Evolutionary conservation across 2,113 vertebrate species (phyloP), one percentile per base, ranked within the genome.

Genomic region (Amphiprion percula): DNA sequence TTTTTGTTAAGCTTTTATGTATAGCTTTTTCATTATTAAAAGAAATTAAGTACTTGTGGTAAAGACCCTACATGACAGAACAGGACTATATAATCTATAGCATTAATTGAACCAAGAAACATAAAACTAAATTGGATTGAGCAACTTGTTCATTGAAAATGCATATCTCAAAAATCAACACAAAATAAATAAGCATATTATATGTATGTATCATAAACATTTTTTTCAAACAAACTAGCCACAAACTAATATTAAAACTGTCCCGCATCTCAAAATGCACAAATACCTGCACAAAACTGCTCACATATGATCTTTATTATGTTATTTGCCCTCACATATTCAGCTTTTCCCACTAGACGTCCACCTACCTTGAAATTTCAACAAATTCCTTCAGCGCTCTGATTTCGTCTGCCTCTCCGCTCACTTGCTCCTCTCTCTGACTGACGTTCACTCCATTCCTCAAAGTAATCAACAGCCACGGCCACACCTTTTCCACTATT

Each of bases 401-500:
- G 23, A 4, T 28, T 37, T 37, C 0, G 37, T 70, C 39, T 60
- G 3, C n/a, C 3, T 6, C 46, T 33, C 14, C 8, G 1, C 65
- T 71, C 52, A 16, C 44, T 28, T n/a, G 26, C 37, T 26, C 52
- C 23, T 17, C 52, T 52, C 49, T 50, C 49, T 28, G 52, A 23
- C 52, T 71, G 39, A 62, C 7, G 50, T 4, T 49, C 30, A 15
- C 19, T 10, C 64, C 58, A 7, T 21, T 81, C 44, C 44, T 64
- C 15, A 26, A n/a, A 37, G 44, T 83, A 90, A 86, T 91, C 41
- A 90, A 64, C 61, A 90, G 78, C 70, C 64, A 61, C 7, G 50
- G 67, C 86, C 93, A 93, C 94, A 79, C 91, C 91, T 86, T 68
- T 55, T 67, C 16, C 28, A 30, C 7, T 61, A 23, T 71, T 69